These are phyloP conservation scores for Meda fulgida DNA, from an alignment of 2,797 vertebrate species.

Conservation along the genomic window DNA sequence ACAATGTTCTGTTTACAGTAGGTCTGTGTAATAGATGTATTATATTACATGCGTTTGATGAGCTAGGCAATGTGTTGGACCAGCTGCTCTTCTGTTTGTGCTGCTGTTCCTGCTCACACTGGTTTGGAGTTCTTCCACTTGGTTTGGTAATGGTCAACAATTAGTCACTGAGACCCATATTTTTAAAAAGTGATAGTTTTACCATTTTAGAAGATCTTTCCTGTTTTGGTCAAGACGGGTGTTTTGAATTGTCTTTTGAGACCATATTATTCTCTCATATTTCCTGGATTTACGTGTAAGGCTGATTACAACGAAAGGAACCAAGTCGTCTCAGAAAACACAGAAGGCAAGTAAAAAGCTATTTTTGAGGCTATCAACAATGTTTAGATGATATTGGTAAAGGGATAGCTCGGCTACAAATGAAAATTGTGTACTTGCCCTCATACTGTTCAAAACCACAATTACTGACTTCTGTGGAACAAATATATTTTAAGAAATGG, in stretches of 20 bases:
- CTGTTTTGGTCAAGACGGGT: not conserved
- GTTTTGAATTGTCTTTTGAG: not conserved
- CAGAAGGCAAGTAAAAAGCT: constrained; percentile 18
- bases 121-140: not conserved
- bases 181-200: not conserved
- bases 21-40: constrained; percentile 48
- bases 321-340: not conserved
- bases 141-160: not conserved
- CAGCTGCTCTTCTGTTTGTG: constrained; percentile 60
- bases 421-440: not conserved
- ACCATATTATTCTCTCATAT: not conserved
- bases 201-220: not conserved
- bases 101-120: constrained; percentile 4
- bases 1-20: not conserved
- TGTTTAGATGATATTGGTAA: not conserved
- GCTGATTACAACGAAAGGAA: not conserved
- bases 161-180: not conserved
- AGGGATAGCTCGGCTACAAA: not conserved
- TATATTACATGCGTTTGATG: constrained; percentile 68
- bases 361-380: not conserved
- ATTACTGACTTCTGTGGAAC: not conserved
- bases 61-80: constrained; percentile 48
- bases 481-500: not conserved
- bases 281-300: not conserved
- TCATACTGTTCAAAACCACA: not conserved